Evolutionary conservation across 2,113 vertebrate species (phyloP).

Genomic region (Thunnus maccoyii): DNA sequence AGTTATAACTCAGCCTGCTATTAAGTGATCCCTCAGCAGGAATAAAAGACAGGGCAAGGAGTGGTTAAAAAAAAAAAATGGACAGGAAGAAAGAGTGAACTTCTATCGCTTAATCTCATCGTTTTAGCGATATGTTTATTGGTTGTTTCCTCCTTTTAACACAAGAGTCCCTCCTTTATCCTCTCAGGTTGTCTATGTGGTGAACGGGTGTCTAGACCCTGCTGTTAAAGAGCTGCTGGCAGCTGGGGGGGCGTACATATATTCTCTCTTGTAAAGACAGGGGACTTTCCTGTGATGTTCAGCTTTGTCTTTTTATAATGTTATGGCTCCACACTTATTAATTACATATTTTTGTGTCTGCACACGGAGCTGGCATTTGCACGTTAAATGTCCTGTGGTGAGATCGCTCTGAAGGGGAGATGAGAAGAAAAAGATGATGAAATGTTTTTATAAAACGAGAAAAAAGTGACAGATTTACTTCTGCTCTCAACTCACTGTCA

Average conservation of each 20-base stretch:
- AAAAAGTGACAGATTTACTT: slow-evolving; percentile 54
- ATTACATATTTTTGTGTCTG: slow-evolving; percentile 68
- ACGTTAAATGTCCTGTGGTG: slow-evolving; percentile 23
- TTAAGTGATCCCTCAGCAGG: slow-evolving; percentile 43
- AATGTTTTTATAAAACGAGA: neutral
- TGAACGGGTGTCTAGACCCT: slow-evolving; percentile 55
- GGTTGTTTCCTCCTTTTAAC: slow-evolving; percentile 62
- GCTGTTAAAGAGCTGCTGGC: slow-evolving; percentile 52
- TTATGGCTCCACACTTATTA: slow-evolving; percentile 57
- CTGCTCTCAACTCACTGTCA: slow-evolving; percentile 47
- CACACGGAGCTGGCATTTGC: slow-evolving; percentile 27
- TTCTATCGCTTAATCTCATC: slow-evolving; percentile 32
- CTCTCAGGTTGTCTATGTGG: slow-evolving; percentile 43
- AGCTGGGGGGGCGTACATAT: slow-evolving; percentile 31
- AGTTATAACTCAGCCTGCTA: slow-evolving; percentile 29
- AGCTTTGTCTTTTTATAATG: slow-evolving; percentile 54
- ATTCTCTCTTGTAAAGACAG: slow-evolving; percentile 52
- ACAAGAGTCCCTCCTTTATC: slow-evolving; percentile 41
- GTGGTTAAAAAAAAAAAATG: slow-evolving; percentile 11
- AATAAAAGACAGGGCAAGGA: slow-evolving; percentile 25
- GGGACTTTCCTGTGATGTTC: slow-evolving; percentile 68
- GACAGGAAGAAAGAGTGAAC: slow-evolving; percentile 33
- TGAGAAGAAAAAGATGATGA: neutral
- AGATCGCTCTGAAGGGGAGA: neutral
- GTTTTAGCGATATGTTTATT: slow-evolving; percentile 49